phyloP scores from a whole-genome alignment of 2,797 vertebrate species.

The Babyrousa celebensis region DNA sequence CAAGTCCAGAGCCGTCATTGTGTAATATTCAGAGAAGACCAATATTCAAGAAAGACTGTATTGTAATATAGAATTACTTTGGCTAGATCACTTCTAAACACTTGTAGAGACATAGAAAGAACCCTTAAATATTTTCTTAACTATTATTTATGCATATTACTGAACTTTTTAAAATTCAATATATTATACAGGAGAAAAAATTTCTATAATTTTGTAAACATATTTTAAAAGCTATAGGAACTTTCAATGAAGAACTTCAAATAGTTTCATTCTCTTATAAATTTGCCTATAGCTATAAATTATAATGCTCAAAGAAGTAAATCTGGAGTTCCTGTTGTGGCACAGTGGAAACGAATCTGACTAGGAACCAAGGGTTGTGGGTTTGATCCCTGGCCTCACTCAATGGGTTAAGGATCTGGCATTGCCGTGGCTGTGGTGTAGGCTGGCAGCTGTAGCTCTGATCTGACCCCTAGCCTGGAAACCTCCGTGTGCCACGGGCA shows the following conservation, averaged over 20 bases:
- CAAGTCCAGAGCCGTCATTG: background rate
- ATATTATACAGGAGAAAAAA: background rate
- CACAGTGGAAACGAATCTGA: too few relatives aligned
- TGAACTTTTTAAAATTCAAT: background rate
- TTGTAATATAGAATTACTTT: background rate
- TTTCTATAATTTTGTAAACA: background rate
- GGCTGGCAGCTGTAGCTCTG: too few relatives aligned
- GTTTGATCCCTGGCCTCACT: too few relatives aligned
- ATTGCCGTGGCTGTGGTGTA: too few relatives aligned
- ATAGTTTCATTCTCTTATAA: slow-evolving; percentile 13
- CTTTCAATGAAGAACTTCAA: background rate
- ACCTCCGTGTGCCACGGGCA: too few relatives aligned
- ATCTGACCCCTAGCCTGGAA: too few relatives aligned
- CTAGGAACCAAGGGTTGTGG: too few relatives aligned
- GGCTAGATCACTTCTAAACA: background rate
- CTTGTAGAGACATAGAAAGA: background rate
- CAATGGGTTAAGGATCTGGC: too few relatives aligned
- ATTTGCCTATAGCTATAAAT: background rate
- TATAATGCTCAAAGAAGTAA: slow-evolving; percentile 13
- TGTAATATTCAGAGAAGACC: background rate
- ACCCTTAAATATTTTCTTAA: background rate
- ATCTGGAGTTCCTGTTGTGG: background rate
- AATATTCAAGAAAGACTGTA: background rate
- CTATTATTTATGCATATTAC: background rate
- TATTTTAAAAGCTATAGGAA: slow-evolving; percentile 25